phyloP scores from a whole-genome alignment of 2,113 vertebrate species.

The Steatornis caripensis region DNA sequence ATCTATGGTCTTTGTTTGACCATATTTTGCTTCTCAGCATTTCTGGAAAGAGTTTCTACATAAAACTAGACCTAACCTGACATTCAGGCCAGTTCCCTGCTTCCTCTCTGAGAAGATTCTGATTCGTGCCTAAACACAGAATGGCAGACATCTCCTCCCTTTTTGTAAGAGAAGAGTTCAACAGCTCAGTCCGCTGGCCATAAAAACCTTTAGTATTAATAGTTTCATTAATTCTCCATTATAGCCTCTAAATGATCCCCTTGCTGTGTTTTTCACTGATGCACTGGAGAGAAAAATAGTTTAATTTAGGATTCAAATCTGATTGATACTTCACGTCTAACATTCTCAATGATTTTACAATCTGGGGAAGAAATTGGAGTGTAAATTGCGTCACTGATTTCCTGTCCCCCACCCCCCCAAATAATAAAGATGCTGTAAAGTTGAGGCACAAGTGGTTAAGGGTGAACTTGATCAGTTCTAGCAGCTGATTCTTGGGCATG shows the following conservation, averaged over 20 bases:
- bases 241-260: not conserved
- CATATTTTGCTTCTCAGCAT: not conserved
- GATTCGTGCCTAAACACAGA: not conserved
- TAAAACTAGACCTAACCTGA: not conserved
- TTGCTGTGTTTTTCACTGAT: not conserved
- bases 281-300: not conserved
- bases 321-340: not conserved
- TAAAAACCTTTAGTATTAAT: not conserved
- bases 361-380: not conserved
- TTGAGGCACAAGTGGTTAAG: slow-evolving; percentile 66
- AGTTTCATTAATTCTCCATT: not conserved
- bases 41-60: not conserved
- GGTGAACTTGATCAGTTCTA: slow-evolving; percentile 45
- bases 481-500: slow-evolving; percentile 49
- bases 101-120: slow-evolving; percentile 5
- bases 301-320: not conserved
- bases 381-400: not conserved
- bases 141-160: not conserved
- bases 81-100: not conserved
- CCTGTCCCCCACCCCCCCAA: not conserved
- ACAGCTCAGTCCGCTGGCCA: not conserved
- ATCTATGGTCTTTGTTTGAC: not conserved
- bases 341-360: not conserved
- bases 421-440: slow-evolving; percentile 47
- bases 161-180: not conserved